A percentile compares a stretch with the other conserved stretches of the same genome.
Conservation (phyloP, 64 coral and sea anemone species). For the Astreopora myriophthalma region DNA sequence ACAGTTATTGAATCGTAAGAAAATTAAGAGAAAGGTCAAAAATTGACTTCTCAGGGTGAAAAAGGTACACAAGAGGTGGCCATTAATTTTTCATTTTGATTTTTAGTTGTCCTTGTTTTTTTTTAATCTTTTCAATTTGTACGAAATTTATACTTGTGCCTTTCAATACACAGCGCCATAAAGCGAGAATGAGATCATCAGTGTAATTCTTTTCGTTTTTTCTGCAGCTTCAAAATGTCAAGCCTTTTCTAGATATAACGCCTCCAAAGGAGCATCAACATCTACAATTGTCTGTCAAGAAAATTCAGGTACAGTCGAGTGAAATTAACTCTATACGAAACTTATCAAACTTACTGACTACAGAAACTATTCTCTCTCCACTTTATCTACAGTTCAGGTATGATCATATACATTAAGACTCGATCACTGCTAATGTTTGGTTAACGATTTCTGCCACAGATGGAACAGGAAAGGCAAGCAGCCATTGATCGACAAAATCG, state of each 20-base stretch:
- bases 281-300: slow-evolving; percentile 52
- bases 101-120: background rate
- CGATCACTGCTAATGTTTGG: background rate
- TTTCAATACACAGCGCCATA: background rate
- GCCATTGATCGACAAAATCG: slow-evolving; percentile 65
- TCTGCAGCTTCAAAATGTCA: slow-evolving; percentile 69
- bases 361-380: no score
- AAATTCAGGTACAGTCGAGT: slow-evolving; percentile 38
- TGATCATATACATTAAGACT: background rate
- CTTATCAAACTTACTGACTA: no score
- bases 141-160: background rate
- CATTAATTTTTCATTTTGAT: background rate
- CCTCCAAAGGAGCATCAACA: slow-evolving; percentile 49
- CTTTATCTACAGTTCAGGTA: no score
- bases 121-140: background rate
- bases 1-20: no score
- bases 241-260: slow-evolving; percentile 47
- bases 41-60: no score
- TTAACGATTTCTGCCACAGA: background rate
- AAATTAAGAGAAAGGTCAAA: no score
- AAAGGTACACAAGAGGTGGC: no score
- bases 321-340: background rate
- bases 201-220: background rate
- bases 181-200: background rate
- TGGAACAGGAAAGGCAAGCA: slow-evolving; percentile 70